Evolutionary conservation across 2,113 vertebrate genomes (phyloP).

Genomic region (Electrona antarctica): DNA sequence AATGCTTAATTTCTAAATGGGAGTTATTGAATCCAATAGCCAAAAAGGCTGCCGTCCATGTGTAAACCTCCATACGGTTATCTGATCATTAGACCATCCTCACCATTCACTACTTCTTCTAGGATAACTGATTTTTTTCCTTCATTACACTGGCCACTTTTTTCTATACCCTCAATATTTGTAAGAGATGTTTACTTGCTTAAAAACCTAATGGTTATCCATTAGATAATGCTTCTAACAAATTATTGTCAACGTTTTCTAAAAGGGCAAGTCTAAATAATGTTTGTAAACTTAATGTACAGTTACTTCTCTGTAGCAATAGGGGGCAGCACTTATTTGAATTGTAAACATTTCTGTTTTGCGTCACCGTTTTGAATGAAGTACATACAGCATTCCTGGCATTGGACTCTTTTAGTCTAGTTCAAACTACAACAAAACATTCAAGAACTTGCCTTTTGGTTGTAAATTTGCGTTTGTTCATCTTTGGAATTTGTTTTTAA

Average conservation of each 20-base stretch:
- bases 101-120: no score
- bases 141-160: constrained; percentile 18
- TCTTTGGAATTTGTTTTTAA: neutral
- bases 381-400: constrained; percentile 42
- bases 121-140: constrained; percentile 8
- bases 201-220: constrained; percentile 36
- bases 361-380: constrained; percentile 30
- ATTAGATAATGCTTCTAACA: constrained; percentile 38
- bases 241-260: constrained; percentile 41
- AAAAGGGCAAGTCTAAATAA: constrained; percentile 34
- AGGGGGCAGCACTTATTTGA: constrained; percentile 67
- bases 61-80: constrained; percentile 36
- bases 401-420: constrained; percentile 1
- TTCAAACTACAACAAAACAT: constrained; percentile 3
- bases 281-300: constrained; percentile 48
- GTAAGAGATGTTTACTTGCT: constrained; percentile 62
- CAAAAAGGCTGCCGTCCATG: constrained; percentile 49
- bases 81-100: constrained; percentile 7
- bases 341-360: constrained; percentile 25
- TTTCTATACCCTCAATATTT: constrained; percentile 56
- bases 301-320: constrained; percentile 55
- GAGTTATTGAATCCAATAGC: constrained; percentile 16
- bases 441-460: constrained; percentile 20
- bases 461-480: constrained; percentile 25
- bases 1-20: constrained; percentile 13